Conservation (phyloP, 2,797 vertebrate species). For the Helostoma temminkii region DNA sequence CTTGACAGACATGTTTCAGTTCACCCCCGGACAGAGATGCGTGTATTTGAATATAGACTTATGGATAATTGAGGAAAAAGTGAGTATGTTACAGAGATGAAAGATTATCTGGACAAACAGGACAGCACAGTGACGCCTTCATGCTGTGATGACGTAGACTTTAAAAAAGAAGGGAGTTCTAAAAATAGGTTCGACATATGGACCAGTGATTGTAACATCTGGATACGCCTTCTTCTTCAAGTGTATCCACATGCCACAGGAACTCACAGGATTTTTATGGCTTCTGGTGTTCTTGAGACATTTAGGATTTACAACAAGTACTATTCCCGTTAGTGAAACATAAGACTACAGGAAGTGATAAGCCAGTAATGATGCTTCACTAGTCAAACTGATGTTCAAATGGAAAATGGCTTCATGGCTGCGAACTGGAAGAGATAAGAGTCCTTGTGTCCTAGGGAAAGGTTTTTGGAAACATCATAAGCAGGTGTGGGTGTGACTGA, state of each 20-base stretch:
- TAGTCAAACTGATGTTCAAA: conserved; percentile 27
- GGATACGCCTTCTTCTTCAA: conserved; percentile 45
- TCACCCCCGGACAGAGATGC: conserved; percentile 1
- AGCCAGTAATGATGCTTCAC: conserved; percentile 20
- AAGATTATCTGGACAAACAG: conserved; percentile 49
- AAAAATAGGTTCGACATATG: conserved; percentile 57
- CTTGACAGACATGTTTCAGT: conserved; percentile 19
- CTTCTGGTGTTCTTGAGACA: conserved; percentile 14
- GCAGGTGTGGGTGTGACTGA: conserved; percentile 65
- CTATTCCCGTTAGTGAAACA: conserved; percentile 45
- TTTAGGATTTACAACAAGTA: too few species aligned
- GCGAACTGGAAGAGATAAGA: conserved; percentile 41
- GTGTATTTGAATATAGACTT: conserved; percentile 22
- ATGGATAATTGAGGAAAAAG: conserved; percentile 13
- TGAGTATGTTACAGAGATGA: conserved; percentile 43
- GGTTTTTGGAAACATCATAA: conserved; percentile 44
- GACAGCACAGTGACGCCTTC: conserved; percentile 28
- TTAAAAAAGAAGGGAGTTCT: conserved; percentile 31
- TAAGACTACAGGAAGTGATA: conserved; percentile 40
- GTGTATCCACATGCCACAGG: conserved; percentile 17
- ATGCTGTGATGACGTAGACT: conserved; percentile 40
- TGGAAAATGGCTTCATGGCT: conserved; percentile 50
- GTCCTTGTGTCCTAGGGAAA: conserved; percentile 47
- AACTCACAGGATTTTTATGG: conserved; percentile 28
- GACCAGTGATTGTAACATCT: conserved; percentile 47